Conservation (phyloP, 2,888 invertebrate genomes). For the Andrena dorsata region DNA sequence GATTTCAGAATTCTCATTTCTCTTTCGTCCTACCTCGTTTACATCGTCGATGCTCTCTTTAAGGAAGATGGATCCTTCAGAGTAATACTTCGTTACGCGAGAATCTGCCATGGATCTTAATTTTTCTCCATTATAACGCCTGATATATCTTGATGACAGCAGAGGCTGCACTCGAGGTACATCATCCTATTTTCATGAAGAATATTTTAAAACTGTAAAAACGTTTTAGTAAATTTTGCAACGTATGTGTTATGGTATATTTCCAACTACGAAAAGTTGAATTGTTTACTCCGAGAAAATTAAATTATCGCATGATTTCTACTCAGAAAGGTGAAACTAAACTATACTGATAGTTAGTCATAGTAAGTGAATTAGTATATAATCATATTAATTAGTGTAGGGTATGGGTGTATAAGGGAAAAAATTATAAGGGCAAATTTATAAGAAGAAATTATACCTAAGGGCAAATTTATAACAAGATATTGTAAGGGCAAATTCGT, state of each 20-base stretch:
- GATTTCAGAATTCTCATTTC: slow-evolving; percentile 67
- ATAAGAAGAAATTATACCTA: too few relatives aligned
- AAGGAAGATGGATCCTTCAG: slow-evolving; percentile 61
- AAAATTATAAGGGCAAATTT: too few relatives aligned
- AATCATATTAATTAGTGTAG: too few relatives aligned
- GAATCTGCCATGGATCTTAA: slow-evolving; percentile 53
- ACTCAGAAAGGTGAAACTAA: too few relatives aligned
- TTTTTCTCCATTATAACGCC: slow-evolving; percentile 56
- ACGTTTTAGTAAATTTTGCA: not conserved
- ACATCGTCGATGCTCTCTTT: slow-evolving; percentile 62
- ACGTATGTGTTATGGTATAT: not conserved
- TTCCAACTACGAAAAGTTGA: not conserved
- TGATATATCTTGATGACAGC: slow-evolving; percentile 38
- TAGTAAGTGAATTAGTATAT: too few relatives aligned
- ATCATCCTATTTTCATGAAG: slow-evolving; percentile 12
- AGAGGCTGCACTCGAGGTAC: not conserved
- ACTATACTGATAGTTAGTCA: too few relatives aligned
- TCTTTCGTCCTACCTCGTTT: slow-evolving; percentile 60
- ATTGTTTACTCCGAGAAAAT: not conserved
- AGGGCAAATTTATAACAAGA: too few relatives aligned
- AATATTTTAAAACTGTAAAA: not conserved
- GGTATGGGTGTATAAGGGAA: too few relatives aligned
- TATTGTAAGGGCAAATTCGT: too few relatives aligned
- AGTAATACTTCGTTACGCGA: slow-evolving; percentile 60
- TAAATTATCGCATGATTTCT: not conserved